phyloP scores from a whole-genome alignment of 1,140 invertebrate species.

The Laodelphax striatellus region DNA sequence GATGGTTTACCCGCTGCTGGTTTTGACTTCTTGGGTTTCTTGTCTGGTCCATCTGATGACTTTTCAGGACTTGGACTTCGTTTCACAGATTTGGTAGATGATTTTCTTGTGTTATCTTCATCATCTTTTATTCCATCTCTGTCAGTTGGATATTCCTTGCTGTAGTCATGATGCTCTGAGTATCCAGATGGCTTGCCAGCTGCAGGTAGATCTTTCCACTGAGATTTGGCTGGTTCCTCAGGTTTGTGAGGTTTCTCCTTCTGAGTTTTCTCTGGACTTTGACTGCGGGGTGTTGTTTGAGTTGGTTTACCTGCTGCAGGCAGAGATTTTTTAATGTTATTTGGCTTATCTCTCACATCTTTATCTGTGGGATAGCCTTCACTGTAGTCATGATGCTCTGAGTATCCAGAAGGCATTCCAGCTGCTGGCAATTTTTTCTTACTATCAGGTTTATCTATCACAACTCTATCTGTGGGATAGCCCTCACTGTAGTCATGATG shows the following conservation, averaged over 20 bases:
- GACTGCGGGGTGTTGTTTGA: conserved; percentile 4
- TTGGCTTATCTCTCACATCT: too few species aligned
- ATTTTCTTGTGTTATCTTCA: background rate
- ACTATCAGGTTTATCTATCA: background rate
- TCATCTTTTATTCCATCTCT: background rate
- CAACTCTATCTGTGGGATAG: background rate
- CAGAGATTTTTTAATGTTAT: background rate
- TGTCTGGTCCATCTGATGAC: background rate
- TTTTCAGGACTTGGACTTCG: background rate
- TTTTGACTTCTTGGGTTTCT: background rate
- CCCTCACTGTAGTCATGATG: background rate
- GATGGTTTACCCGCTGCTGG: conserved; percentile 3
- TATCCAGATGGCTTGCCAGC: background rate
- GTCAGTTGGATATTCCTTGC: too few species aligned
- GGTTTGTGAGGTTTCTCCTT: background rate
- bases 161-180: too few species aligned
- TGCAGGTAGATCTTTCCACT: background rate
- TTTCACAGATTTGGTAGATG: background rate
- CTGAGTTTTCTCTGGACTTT: background rate
- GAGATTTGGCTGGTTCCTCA: background rate
- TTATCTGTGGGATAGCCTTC: too few species aligned
- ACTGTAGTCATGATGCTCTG: too few species aligned
- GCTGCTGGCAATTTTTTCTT: background rate
- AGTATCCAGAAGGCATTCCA: too few species aligned
- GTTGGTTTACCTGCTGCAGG: conserved; percentile 9